phyloP scores from a whole-genome alignment of 2,888 invertebrate genomes.

The Tenthredo mesomela region DNA sequence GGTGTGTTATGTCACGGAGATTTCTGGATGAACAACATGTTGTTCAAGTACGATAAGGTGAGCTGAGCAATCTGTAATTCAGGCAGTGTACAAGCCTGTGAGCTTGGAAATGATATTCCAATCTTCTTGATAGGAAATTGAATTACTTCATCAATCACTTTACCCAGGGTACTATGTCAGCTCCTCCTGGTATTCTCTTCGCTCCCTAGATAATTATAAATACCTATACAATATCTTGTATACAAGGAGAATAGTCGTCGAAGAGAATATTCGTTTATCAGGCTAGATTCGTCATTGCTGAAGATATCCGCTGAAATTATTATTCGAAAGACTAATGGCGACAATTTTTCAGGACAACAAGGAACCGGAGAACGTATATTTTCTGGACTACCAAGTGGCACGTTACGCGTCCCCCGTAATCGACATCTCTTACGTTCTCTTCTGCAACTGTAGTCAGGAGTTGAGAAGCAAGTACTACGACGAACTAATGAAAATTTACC shows the following conservation, averaged over 20 bases:
- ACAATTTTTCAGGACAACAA: constrained; percentile 54
- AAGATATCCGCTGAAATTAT: not conserved
- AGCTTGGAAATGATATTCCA: not conserved
- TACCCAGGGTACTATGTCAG: not conserved
- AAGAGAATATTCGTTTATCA: not conserved
- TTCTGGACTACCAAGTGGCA: constrained; percentile 63
- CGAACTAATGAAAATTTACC: constrained; percentile 68
- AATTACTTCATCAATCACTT: not conserved
- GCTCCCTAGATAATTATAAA: not conserved
- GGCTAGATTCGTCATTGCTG: not conserved
- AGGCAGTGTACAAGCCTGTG: too few species aligned
- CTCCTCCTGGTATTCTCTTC: not conserved
- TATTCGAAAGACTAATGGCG: not conserved
- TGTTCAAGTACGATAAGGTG: constrained; percentile 63
- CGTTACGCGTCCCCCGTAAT: constrained; percentile 64
- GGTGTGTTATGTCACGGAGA: constrained; percentile 63
- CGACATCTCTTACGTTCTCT: constrained; percentile 73
- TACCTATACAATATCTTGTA: not conserved
- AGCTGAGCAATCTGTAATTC: not conserved
- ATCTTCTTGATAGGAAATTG: not conserved
- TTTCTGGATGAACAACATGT: constrained; percentile 63
- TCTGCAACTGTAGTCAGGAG: constrained; percentile 67
- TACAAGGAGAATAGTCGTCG: not conserved
- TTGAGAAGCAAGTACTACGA: constrained; percentile 66
- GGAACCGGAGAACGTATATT: constrained; percentile 58